Evolutionary conservation across 2,113 vertebrate genomes (phyloP).

Genomic region (Callopanchax toddi): DNA sequence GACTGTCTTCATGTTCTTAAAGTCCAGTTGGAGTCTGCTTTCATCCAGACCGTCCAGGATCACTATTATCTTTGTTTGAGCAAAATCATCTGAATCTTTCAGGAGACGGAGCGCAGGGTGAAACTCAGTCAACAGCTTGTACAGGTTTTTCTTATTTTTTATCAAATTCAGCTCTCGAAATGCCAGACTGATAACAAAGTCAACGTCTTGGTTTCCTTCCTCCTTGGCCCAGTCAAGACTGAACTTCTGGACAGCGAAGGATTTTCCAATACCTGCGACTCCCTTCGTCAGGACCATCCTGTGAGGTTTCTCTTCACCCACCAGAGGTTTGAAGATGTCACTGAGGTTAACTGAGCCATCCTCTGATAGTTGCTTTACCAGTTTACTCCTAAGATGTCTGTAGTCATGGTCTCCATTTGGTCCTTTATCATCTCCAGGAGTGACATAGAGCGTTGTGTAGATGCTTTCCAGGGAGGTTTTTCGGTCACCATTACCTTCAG

Average conservation of each 20-base stretch:
- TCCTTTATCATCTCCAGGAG: conserved; percentile 5
- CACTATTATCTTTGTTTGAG: neutral
- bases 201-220: conserved; percentile 1
- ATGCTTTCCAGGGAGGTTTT: conserved; percentile 5
- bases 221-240: conserved; percentile 55
- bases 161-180: conserved; percentile 57
- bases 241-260: conserved; percentile 51
- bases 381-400: neutral
- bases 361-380: fast-evolving
- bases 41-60: conserved; percentile 71
- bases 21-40: conserved; percentile 46
- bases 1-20: neutral
- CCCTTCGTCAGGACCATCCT: conserved; percentile 49
- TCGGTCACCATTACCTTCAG: conserved; percentile 35
- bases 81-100: neutral
- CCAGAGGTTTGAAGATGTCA: conserved; percentile 23
- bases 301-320: neutral
- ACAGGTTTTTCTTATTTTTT: conserved; percentile 21
- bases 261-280: conserved; percentile 57
- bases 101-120: neutral
- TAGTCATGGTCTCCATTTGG: neutral
- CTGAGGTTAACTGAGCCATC: neutral
- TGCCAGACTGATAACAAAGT: conserved; percentile 57
- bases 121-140: conserved; percentile 35
- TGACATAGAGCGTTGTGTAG: conserved; percentile 30